Evolutionary conservation across 2,888 invertebrate species (phyloP).

Genomic region (Epinotia ramella): DNA sequence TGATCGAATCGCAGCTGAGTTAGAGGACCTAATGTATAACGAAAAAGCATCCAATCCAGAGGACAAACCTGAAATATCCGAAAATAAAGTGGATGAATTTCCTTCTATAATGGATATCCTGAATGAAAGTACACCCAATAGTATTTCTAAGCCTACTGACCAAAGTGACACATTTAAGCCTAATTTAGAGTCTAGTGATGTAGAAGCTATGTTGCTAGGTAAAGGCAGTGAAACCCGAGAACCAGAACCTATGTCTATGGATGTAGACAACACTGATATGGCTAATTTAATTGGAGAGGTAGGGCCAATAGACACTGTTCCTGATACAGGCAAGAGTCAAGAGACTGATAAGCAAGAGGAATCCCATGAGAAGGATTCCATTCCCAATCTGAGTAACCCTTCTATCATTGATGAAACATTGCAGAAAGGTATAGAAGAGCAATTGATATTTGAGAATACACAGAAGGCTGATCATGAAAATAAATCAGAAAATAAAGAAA

Average conservation of each 20-base stretch:
- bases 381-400: conserved; percentile 72
- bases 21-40: conserved; percentile 81
- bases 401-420: conserved; percentile 76
- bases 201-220: conserved; percentile 79
- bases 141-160: conserved; percentile 55
- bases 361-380: conserved; percentile 53
- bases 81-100: conserved; percentile 70
- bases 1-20: conserved; percentile 81
- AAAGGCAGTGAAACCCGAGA: conserved; percentile 59
- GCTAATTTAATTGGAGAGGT: conserved; percentile 64
- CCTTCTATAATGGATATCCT: conserved; percentile 83
- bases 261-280: conserved; percentile 65
- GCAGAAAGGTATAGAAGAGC: conserved; percentile 72
- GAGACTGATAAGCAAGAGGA: conserved; percentile 52
- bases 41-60: conserved; percentile 61
- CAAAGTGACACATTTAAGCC: conserved; percentile 64
- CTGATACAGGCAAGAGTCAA: conserved; percentile 48
- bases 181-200: conserved; percentile 76
- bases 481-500: conserved; percentile 6
- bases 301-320: conserved; percentile 57
- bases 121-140: conserved; percentile 61
- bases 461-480: conserved; percentile 22
- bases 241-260: conserved; percentile 61
- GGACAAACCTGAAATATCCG: conserved; percentile 51
- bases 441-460: conserved; percentile 58